Evolutionary conservation across 2,113 vertebrate genomes (phyloP).

Genomic region (Oryctolagus cuniculus): DNA sequence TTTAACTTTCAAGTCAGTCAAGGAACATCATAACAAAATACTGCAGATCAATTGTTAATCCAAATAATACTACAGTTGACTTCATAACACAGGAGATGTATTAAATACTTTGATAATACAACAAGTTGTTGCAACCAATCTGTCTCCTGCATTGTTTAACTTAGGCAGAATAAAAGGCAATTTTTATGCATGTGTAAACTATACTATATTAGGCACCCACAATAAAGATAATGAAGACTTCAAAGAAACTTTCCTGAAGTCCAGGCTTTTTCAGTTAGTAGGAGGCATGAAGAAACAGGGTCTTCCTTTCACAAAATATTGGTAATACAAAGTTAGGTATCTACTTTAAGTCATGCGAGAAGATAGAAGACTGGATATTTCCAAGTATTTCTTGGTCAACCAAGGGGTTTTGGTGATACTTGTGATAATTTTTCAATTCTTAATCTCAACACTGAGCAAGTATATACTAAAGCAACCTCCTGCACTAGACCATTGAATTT

Average conservation of each 20-base stretch:
- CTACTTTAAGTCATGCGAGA: neutral
- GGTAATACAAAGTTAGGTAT: neutral
- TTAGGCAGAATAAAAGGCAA: neutral
- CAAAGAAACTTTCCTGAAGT: neutral
- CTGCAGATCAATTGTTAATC: neutral
- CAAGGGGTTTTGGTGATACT: neutral
- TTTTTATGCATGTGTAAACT: constrained; percentile 32
- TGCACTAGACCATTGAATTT: neutral
- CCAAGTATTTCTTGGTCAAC: neutral
- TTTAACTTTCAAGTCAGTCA: neutral
- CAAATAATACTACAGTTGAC: neutral
- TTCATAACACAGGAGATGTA: neutral
- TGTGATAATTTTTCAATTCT: constrained; percentile 1
- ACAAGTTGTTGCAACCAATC: neutral
- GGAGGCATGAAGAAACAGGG: neutral
- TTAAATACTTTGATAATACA: neutral
- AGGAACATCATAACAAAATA: neutral
- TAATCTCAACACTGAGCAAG: neutral
- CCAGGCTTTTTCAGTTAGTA: neutral
- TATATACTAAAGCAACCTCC: neutral
- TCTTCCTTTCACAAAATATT: neutral
- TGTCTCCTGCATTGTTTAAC: neutral
- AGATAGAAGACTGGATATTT: neutral
- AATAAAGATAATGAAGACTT: neutral
- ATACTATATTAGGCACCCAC: neutral